Conservation (phyloP, 2,797 vertebrate species). For the Taenioides sp. region DNA sequence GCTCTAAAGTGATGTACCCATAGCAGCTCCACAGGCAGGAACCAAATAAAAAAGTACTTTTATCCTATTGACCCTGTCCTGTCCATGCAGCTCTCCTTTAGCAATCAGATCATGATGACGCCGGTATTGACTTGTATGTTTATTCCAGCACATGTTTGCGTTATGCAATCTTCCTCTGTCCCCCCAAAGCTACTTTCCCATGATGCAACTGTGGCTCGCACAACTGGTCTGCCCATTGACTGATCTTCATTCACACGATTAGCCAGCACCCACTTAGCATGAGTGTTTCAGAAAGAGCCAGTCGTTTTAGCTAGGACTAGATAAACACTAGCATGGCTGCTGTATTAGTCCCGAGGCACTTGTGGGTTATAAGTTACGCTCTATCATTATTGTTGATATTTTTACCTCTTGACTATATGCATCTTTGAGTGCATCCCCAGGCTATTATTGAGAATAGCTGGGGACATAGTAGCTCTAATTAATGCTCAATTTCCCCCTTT, state of each 20-base stretch:
- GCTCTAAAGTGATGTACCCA: not conserved
- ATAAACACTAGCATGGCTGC: conserved; percentile 64
- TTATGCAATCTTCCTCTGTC: conserved; percentile 51
- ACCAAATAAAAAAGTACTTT: not conserved
- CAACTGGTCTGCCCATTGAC: conserved; percentile 64
- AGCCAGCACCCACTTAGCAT: conserved; percentile 69
- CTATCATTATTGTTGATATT: conserved; percentile 23
- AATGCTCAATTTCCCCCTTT: conserved; percentile 56
- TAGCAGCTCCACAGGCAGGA: not conserved
- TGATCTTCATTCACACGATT: conserved; percentile 76
- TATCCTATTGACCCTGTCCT: conserved; percentile 29
- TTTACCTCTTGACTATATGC: conserved; percentile 18
- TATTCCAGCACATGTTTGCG: conserved; percentile 54
- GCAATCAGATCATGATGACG: conserved; percentile 46
- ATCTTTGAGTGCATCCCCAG: conserved; percentile 18
- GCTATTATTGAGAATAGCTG: conserved; percentile 26
- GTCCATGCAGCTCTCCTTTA: conserved; percentile 22
- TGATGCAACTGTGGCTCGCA: conserved; percentile 57
- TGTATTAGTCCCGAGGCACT: conserved; percentile 35
- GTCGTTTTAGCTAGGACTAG: conserved; percentile 53
- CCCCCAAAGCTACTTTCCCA: conserved; percentile 54
- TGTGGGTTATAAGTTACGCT: not conserved
- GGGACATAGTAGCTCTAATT: conserved; percentile 48
- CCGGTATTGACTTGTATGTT: conserved; percentile 59
- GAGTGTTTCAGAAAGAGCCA: conserved; percentile 49